phyloP scores from a whole-genome alignment of 2,888 invertebrate genomes.

The Automeris io region DNA sequence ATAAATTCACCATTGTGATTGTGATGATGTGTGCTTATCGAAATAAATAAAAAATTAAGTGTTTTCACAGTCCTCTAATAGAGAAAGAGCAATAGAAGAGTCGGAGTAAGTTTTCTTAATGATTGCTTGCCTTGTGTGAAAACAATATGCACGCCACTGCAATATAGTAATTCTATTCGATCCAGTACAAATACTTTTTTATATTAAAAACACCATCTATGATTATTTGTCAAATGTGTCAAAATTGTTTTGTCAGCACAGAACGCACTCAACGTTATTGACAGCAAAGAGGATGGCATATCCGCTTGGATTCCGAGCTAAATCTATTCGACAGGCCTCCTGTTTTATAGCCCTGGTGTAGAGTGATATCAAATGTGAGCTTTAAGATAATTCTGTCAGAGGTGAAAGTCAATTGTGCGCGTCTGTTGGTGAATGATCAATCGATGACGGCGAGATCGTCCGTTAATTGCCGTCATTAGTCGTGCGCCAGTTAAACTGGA shows the following conservation, averaged over 20 bases:
- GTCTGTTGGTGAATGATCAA: slow-evolving; percentile 17
- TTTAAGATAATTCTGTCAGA: background rate
- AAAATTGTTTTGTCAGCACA: slow-evolving; percentile 30
- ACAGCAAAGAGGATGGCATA: slow-evolving; percentile 45
- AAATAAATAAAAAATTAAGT: too few relatives aligned
- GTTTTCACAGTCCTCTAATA: too few relatives aligned
- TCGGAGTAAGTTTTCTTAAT: too few relatives aligned
- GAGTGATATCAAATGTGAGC: background rate
- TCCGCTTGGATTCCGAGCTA: slow-evolving; percentile 51
- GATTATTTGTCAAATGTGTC: slow-evolving; percentile 10
- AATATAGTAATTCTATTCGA: too few relatives aligned
- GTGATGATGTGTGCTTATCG: too few relatives aligned
- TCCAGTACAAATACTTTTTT: background rate
- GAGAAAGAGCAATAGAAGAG: too few relatives aligned
- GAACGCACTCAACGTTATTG: slow-evolving; percentile 35
- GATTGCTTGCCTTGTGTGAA: too few relatives aligned
- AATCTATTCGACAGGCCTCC: slow-evolving; percentile 53
- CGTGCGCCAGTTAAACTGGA: slow-evolving; percentile 24
- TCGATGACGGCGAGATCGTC: slow-evolving; percentile 56
- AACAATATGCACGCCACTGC: too few relatives aligned
- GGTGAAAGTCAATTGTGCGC: background rate
- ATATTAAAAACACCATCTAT: background rate
- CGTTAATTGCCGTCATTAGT: slow-evolving; percentile 63
- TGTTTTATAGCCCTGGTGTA: background rate
- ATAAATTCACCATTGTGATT: too few relatives aligned